Base-by-base conservation (phyloP, 1,140 invertebrate species). In the Zaprionus lachaisei region DNA sequence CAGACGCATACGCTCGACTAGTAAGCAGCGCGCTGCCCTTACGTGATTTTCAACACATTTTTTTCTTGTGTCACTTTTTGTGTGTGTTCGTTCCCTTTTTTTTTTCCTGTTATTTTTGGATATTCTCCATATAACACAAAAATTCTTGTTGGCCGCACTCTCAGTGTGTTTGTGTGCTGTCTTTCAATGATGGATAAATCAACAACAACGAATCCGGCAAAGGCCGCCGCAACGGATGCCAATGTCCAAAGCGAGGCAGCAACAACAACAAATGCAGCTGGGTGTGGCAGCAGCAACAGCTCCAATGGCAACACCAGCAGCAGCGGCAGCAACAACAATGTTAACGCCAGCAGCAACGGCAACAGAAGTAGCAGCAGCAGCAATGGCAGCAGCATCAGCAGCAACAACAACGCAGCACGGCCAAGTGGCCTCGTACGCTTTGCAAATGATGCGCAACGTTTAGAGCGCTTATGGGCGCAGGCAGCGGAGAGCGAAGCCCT, bases 151-250 rank as follows among this genome's bases (percentile, higher is more conserved):
- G 37, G 17, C 49, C 14, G 24, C 37, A n/a, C 34, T n/a, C n/a
- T 26, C 2, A 22, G 17, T 75, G 51, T 37, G 24, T 28, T 41
- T 20, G 49, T 20, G 26, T 34, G 55, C 22, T 14, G 6, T 15
- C 0, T 14, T 31, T 14, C 12, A 56, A 67, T 57, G 24, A 90
- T 90, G 85, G 86, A 85, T 82, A 91, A 91, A 68, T 90, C 85
- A 65, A 89, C 85, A 67, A 75, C 80, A 71, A 77, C 84, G 57
- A 84, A 90, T 64, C 70, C 85, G 72, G 81, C 81, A 38, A 80
- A 76, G 61, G 47, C 67, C 60, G 9, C 78, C 60, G 9, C 78
- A 76, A 56, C 73, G 65, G 71, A 66, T 62, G 49, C 47, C 44
- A 63, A 65, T 72, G 79, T n/a, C n/a, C 47, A 24, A 24, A 64